Percentiles rank a stretch among this genome's conserved stretches.
These are phyloP conservation scores for Hippasteria phrygiana DNA, from an alignment of 53 echinoderm and acorn worm genomes.

Conservation along the genomic window DNA sequence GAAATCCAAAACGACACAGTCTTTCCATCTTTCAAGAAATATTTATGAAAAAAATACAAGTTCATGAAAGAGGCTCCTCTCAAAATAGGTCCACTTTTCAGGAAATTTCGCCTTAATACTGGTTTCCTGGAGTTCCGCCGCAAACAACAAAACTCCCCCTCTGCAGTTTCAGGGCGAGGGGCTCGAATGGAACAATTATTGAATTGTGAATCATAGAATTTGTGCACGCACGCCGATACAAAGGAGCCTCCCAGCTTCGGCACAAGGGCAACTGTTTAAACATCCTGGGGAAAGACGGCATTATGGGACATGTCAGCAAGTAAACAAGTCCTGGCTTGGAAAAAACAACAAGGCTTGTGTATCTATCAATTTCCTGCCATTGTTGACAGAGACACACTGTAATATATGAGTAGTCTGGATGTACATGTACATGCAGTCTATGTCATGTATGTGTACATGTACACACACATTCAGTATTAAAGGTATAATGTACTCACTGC, in stretches of 20 bases:
- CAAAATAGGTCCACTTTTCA: slow-evolving; percentile 11
- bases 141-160: slow-evolving; percentile 9
- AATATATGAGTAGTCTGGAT: neutral
- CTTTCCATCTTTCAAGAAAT: neutral
- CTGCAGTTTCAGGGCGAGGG: neutral
- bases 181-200: slow-evolving; percentile 21
- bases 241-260: neutral
- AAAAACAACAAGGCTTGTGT: slow-evolving; percentile 45
- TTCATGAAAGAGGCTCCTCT: neutral
- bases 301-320: slow-evolving; percentile 52
- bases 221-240: neutral
- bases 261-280: slow-evolving; percentile 55
- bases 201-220: slow-evolving; percentile 49
- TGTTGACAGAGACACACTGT: slow-evolving; percentile 57
- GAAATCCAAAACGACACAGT: neutral
- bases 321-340: slow-evolving; percentile 21
- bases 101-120: slow-evolving; percentile 44
- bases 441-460: slow-evolving; percentile 11
- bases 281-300: slow-evolving; percentile 41
- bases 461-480: no score
- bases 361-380: slow-evolving; percentile 63
- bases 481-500: no score
- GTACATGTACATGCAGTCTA: no score
- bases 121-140: neutral
- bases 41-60: neutral